A percentile compares a stretch with the other conserved stretches of the same genome.
Evolutionary conservation across 2,888 invertebrate genomes (phyloP).

Genomic region (Sinelater perroti): DNA sequence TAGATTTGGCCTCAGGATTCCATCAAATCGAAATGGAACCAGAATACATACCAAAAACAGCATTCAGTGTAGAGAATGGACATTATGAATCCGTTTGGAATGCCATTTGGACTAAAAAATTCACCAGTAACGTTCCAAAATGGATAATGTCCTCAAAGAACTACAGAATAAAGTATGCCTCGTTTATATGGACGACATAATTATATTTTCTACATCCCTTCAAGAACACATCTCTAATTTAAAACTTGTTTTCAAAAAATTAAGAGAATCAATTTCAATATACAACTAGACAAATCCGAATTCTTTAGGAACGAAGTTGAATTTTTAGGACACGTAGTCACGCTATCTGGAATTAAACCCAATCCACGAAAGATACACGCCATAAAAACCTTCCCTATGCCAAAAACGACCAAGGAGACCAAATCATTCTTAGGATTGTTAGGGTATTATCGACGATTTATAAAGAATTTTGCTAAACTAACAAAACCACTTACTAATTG

Average conservation of each 20-base stretch:
- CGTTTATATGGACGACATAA: conserved; percentile 43
- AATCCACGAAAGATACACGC: conserved; percentile 24
- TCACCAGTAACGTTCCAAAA: conserved; percentile 47
- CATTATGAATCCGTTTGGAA: conserved; percentile 31
- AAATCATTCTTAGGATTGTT: conserved; percentile 13
- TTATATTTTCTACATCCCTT: conserved; percentile 8
- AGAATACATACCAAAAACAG: conserved; percentile 43
- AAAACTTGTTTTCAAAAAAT: conserved; percentile 12
- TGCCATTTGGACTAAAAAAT: conserved; percentile 45
- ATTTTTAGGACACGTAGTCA: conserved; percentile 24
- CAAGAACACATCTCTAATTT: conserved; percentile 2
- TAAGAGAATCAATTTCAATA: conserved; percentile 5
- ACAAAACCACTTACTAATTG: conserved; percentile 15
- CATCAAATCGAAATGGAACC: conserved; percentile 42
- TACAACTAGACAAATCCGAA: conserved; percentile 1
- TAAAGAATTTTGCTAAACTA: conserved; percentile 6
- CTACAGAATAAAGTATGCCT: conserved; percentile 37
- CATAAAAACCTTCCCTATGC: conserved; percentile 25
- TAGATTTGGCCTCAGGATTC: conserved; percentile 43
- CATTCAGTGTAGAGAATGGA: conserved; percentile 43
- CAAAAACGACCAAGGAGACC: conserved; percentile 30
- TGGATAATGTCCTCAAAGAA: conserved; percentile 43
- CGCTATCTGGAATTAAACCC: conserved; percentile 25
- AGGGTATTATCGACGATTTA: conserved; percentile 8
- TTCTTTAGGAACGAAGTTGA: conserved; percentile 14